Conservation (phyloP, 1,140 invertebrate genomes). For the Zaprionus taronus region DNA sequence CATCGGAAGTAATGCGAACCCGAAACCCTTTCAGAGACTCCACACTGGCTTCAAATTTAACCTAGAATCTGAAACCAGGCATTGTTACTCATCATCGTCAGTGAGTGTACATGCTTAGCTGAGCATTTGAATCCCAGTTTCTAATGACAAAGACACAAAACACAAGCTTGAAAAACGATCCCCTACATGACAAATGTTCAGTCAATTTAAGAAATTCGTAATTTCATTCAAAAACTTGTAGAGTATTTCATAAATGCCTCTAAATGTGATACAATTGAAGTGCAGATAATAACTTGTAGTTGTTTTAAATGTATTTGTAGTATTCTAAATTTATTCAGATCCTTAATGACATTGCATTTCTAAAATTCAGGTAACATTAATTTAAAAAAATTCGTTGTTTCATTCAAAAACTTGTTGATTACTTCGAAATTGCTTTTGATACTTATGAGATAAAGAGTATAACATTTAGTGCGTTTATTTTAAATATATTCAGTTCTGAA, state of each 20-base stretch:
- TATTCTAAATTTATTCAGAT: no score
- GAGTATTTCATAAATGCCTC: no score
- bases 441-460: background rate
- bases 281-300: no score
- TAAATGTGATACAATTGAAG: no score
- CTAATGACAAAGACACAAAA: constrained; percentile 9
- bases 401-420: background rate
- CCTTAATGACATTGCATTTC: no score
- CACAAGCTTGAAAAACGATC: constrained; percentile 1
- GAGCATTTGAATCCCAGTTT: constrained; percentile 17
- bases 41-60: constrained; percentile 17
- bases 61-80: constrained; percentile 32
- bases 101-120: constrained; percentile 20
- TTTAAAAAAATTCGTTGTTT: background rate
- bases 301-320: no score
- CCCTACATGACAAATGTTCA: background rate
- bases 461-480: background rate
- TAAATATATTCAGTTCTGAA: background rate
- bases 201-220: background rate
- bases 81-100: constrained; percentile 19
- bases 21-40: constrained; percentile 11
- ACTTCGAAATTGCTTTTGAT: background rate
- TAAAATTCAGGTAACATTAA: no score
- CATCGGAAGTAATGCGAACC: constrained; percentile 39
- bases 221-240: background rate